These are phyloP conservation scores for Discoglossus pictus DNA, from an alignment of 2,797 vertebrate genomes.

Conservation along the genomic window DNA sequence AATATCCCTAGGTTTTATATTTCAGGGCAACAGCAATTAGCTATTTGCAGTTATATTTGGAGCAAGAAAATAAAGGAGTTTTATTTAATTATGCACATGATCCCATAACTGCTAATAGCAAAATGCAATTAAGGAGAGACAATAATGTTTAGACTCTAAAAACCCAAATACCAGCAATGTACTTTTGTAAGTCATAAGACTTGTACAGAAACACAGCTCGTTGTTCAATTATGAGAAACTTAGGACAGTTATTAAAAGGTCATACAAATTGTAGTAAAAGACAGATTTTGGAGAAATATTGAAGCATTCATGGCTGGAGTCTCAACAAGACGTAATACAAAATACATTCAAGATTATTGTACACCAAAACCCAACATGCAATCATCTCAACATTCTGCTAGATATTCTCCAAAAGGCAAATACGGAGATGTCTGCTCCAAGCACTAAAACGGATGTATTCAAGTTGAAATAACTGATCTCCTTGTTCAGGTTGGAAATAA, in stretches of 20 bases:
- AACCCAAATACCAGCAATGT: slow-evolving; percentile 48
- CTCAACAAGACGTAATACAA: no score
- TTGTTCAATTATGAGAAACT: not conserved
- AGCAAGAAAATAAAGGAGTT: slow-evolving; percentile 6
- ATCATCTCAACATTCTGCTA: no score
- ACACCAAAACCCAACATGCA: no score
- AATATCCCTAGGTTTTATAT: not conserved
- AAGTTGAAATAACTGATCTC: no score
- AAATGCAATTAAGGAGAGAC: slow-evolving; percentile 62
- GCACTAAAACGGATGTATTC: no score
- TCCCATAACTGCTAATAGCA: slow-evolving; percentile 62
- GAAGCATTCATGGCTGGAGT: not conserved
- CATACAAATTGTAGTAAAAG: not conserved
- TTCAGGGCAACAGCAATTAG: not conserved
- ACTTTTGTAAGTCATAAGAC: not conserved
- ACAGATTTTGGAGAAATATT: not conserved
- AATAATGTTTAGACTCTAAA: slow-evolving; percentile 12
- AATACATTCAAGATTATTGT: no score
- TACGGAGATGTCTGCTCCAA: no score
- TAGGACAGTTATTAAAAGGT: not conserved
- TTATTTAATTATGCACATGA: slow-evolving; percentile 51
- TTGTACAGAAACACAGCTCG: not conserved
- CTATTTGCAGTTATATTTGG: slow-evolving; percentile 30
- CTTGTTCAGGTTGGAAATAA: no score
- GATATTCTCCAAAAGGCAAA: no score